A percentile compares a stretch with the other conserved stretches of the same genome.
These are phyloP conservation scores for Balaeniceps rex DNA, from an alignment of 2,113 vertebrate genomes.

Conservation along the genomic window DNA sequence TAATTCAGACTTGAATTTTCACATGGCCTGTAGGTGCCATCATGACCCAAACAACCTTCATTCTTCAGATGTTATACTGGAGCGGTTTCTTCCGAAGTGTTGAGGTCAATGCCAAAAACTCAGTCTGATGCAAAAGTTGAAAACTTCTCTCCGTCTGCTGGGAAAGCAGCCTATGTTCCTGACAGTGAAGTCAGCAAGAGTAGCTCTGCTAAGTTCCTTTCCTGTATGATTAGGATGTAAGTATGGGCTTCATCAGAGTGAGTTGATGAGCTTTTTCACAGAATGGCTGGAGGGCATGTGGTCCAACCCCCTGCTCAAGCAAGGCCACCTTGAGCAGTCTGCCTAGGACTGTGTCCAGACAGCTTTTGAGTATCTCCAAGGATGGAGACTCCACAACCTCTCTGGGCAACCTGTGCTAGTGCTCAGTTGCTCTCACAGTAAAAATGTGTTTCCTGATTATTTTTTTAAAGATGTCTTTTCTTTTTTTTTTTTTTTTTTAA, in stretches of 20 bases:
- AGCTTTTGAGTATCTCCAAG: neutral
- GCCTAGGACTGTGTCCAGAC: rapidly evolving
- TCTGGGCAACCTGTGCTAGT: neutral
- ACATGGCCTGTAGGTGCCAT: neutral
- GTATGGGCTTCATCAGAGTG: neutral
- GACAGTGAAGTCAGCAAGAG: neutral
- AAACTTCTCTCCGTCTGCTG: neutral
- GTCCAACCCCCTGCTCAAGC: neutral
- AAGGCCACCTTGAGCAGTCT: rapidly evolving
- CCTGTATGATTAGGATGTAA: neutral
- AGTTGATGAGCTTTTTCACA: neutral
- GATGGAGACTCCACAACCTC: neutral
- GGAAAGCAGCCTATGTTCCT: neutral
- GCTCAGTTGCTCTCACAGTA: neutral
- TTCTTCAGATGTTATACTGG: neutral
- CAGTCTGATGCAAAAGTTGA: neutral
- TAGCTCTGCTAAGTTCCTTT: neutral
- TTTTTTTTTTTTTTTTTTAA: neutral
- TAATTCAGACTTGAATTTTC: neutral
- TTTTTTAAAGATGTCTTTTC: too few species aligned
- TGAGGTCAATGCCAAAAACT: neutral
- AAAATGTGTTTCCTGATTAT: neutral
- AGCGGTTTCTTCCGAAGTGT: neutral
- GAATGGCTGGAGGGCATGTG: neutral
- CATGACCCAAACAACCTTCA: neutral